These are phyloP conservation scores for Meteorus colon DNA, from an alignment of 2,888 invertebrate genomes.

Conservation along the genomic window DNA sequence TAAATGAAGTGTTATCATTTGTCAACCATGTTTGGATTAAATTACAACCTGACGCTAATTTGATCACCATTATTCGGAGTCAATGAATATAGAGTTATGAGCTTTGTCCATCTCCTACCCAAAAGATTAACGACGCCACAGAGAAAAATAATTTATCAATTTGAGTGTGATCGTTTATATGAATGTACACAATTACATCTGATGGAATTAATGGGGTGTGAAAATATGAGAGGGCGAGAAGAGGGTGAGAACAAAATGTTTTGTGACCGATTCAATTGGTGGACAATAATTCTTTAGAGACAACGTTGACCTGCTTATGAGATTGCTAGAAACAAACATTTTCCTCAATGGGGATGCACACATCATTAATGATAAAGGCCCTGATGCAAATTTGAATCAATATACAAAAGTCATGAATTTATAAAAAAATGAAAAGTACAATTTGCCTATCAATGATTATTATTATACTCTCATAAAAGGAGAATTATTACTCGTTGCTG, in stretches of 20 bases:
- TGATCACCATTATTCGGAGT: background rate
- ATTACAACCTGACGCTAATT: background rate
- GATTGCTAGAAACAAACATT: background rate
- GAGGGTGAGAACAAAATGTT: background rate
- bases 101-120: background rate
- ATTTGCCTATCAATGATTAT: background rate
- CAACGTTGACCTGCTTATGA: background rate
- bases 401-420: too few species aligned
- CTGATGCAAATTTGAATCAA: too few species aligned
- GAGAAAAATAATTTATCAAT: background rate
- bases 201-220: background rate
- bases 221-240: background rate
- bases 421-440: background rate
- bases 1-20: slow-evolving; percentile 29
- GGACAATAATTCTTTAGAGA: background rate
- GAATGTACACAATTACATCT: background rate
- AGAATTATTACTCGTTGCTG: background rate
- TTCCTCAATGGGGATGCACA: background rate
- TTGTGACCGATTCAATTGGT: background rate
- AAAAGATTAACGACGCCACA: slow-evolving; percentile 5
- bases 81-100: slow-evolving; percentile 9
- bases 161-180: background rate
- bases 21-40: background rate
- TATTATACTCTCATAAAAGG: background rate
- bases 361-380: too few species aligned